Evolutionary conservation across 2,888 invertebrate genomes (phyloP).

Genomic region (Heliconius erato): DNA sequence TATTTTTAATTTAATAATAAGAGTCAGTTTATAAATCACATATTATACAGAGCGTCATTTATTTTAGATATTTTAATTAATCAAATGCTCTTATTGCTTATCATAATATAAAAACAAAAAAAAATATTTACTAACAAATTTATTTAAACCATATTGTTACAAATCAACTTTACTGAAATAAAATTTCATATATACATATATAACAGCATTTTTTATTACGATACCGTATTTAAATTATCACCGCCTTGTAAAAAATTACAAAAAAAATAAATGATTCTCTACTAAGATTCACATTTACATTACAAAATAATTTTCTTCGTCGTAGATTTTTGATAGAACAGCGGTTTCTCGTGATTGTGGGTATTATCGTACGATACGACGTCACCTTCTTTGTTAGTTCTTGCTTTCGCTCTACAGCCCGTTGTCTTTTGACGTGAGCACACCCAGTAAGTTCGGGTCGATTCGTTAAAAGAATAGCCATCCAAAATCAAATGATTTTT

Average conservation of each 20-base stretch:
- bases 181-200: not conserved
- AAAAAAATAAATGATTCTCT: not conserved
- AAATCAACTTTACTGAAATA: not conserved
- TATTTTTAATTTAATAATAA: constrained; percentile 42
- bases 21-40: not conserved
- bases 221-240: not conserved
- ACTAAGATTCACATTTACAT: not conserved
- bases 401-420: constrained; percentile 61
- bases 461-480: constrained; percentile 67
- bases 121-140: not conserved
- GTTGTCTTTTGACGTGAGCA: constrained; percentile 64
- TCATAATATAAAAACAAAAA: not conserved
- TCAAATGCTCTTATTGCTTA: not conserved
- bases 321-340: constrained; percentile 68
- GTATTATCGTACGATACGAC: constrained; percentile 1
- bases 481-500: constrained; percentile 52
- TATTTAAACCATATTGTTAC: not conserved
- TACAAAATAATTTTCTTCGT: constrained; percentile 58
- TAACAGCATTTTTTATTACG: not conserved
- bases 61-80: not conserved
- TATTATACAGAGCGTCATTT: not conserved
- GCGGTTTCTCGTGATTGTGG: constrained; percentile 73
- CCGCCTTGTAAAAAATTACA: not conserved
- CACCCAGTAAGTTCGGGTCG: constrained; percentile 62
- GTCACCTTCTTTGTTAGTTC: not conserved